Evolutionary conservation across 2,888 invertebrate species (phyloP).

Genomic region (Pegoplata infirma): DNA sequence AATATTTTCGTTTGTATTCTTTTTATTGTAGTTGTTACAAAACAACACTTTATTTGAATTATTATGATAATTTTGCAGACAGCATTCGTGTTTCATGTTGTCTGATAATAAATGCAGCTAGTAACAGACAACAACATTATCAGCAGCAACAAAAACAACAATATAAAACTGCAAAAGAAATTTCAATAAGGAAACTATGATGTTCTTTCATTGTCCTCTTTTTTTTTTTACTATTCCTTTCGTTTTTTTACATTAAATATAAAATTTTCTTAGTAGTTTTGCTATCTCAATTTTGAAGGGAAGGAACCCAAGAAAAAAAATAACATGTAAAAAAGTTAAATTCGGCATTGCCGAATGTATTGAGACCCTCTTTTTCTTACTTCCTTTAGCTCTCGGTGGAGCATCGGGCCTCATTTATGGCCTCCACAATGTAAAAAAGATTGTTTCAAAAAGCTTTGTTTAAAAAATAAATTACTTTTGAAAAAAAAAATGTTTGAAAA

Average conservation of each 20-base stretch:
- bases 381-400: too few species aligned
- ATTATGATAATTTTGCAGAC: constrained; percentile 66
- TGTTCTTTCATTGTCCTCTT: constrained; percentile 21
- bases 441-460: too few species aligned
- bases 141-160: constrained; percentile 32
- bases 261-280: constrained; percentile 19
- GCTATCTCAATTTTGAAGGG: constrained; percentile 9
- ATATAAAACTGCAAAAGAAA: constrained; percentile 11
- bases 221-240: constrained; percentile 12
- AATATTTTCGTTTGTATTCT: background rate
- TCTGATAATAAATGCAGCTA: constrained; percentile 61
- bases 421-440: too few species aligned
- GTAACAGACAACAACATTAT: constrained; percentile 14
- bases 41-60: constrained; percentile 65
- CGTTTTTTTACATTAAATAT: constrained; percentile 20
- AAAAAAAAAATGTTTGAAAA: too few species aligned
- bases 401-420: too few species aligned
- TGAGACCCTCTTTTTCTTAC: too few species aligned
- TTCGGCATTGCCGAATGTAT: too few species aligned
- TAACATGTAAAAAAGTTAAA: too few species aligned
- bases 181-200: constrained; percentile 24
- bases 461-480: too few species aligned
- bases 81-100: constrained; percentile 66
- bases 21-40: constrained; percentile 44
- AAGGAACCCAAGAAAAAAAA: background rate